A percentile compares a stretch with the other conserved stretches of the same genome.
Conservation (phyloP, 2,113 vertebrate genomes). For the Tauraco erythrolophus region DNA sequence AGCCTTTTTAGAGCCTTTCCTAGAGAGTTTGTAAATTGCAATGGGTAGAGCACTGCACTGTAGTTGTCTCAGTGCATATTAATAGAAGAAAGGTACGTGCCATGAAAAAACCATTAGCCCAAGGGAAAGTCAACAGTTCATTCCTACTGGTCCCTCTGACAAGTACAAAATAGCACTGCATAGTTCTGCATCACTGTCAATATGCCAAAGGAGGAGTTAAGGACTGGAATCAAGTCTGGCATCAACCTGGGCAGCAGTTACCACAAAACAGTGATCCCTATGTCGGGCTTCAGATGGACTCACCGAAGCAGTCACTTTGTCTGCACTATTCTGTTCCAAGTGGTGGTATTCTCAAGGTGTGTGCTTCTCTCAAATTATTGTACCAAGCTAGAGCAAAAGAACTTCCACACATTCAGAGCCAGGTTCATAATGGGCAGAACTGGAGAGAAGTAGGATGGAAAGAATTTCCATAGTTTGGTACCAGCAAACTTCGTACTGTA, state of each 20-base stretch:
- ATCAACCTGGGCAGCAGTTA: not conserved
- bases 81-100: not conserved
- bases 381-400: not conserved
- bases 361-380: not conserved
- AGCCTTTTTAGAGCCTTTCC: not conserved
- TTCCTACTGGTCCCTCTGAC: not conserved
- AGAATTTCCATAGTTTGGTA: not conserved
- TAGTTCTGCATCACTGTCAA: not conserved
- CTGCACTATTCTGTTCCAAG: not conserved
- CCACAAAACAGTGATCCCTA: not conserved
- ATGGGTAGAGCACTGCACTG: not conserved
- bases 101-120: not conserved
- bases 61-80: not conserved
- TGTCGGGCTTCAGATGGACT: not conserved
- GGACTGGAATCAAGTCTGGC: not conserved
- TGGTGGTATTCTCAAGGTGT: not conserved
- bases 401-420: not conserved
- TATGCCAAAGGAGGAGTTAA: not conserved
- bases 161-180: not conserved
- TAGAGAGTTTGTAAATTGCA: not conserved
- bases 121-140: not conserved
- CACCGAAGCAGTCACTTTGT: not conserved
- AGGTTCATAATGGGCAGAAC: not conserved
- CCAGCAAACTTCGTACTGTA: not conserved
- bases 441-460: not conserved